Base-by-base conservation (phyloP, 2,888 invertebrate genomes). In the Rugalucina vietnamica region DNA sequence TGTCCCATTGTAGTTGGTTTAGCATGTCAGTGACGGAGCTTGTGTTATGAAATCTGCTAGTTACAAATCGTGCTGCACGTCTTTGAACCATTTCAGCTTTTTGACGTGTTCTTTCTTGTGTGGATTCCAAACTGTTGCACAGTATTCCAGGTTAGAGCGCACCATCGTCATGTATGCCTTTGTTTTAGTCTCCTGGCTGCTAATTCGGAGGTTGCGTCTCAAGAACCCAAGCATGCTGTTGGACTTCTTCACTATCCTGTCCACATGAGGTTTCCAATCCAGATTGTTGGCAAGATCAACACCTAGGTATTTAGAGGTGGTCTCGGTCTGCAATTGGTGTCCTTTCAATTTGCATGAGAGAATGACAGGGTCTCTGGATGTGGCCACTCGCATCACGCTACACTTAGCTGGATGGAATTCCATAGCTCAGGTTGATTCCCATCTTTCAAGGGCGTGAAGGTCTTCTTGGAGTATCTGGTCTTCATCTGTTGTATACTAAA, bases 401-500 rank as follows among this genome's bases (percentile, higher is more conserved):
- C 76, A 81, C 37, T 81, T 81, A 0, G 76, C 27, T n/a, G 77
- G 77, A 69, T 81, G 72, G 32, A 82, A 82, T 1, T 34, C 57
- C 65, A 69, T 27, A 43, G 70, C 71, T 75, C 73, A 39, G 21
- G 21, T 37, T n/a, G 29, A 1, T 36, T 70, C 49, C 78, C 76
- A 76, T 1, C 21, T 21, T 1, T 39, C 32, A 1, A 65, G 70
- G 10, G 27, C 27, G 2, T 57, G 27, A 27, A 57, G 27, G 70
- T 75, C 80, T 8, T 34, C 69, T 32, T 73, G 74, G 24, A 73
- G 57, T 4, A 39, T 27, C n/a, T n/a, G n/a, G n/a, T n/a, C n/a
- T n/a, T n/a, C n/a, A n/a, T n/a, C n/a, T n/a, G n/a, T n/a, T n/a
- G n/a, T n/a, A n/a, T n/a, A n/a, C n/a, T n/a, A n/a, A n/a, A n/a